Evolutionary conservation across 2,797 vertebrate species (phyloP), one percentile per base, ranked within the genome.

Genomic region (Betta splendens): DNA sequence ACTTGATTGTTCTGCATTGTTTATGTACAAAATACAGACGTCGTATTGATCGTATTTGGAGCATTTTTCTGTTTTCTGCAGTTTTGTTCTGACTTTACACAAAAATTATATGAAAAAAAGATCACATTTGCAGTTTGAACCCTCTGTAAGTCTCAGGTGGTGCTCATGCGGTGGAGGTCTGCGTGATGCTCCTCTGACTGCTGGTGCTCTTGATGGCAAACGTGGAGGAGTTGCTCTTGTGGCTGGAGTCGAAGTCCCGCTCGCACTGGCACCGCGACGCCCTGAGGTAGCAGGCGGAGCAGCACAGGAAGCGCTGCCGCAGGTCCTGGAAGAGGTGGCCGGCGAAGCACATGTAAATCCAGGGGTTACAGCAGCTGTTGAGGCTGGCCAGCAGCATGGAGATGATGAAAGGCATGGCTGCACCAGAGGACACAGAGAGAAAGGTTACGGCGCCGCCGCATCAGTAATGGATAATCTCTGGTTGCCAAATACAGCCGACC

Each of bases 291-390:
- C 36, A 77, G 42, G 73, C 10, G 2, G 94, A 93, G 67, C 97
- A 98, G 88, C 97, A 99, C 54, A 96, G 85, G 35, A 96, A 88
- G 58, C 89, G 94, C 72, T 94, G 94, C 71, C 93, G 36, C 3
- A 99, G 93, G 76, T 98, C 96, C 0, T 96, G 95, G 89, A 98
- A 97, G 60, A 99, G 94, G 75, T 98, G 96, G 1, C 96, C 97
- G 0, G 94, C 96, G 64, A 98, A 99, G 57, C 94, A 94, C 97
- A 99, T 95, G 91, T 99, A 99, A 93, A 99, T 99, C 97, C 98
- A 99, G 39, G 98, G 98, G 91, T 99, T 99, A 74, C 97, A 98
- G 91, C 98, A 99, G 90, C 97, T 99, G 92, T 99, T 99, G 68
- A 99, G 94, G 86, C 96, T 98, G 77, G 95, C 97, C 83, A 99